Conservation (phyloP, 2,888 invertebrate species). For the Diarsia rubi region DNA sequence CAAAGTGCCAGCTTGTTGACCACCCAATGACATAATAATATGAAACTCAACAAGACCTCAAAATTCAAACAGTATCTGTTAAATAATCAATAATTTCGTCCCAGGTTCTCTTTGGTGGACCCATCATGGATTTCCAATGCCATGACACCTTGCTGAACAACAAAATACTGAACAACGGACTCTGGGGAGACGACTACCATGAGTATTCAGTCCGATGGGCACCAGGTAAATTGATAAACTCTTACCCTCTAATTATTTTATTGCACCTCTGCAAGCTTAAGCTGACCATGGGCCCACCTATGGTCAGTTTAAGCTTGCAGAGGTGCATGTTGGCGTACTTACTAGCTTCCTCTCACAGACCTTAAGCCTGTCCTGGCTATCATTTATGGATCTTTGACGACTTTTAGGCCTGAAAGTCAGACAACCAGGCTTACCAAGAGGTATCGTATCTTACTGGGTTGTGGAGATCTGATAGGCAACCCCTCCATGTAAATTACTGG, state of each 20-base stretch:
- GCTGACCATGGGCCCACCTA: neutral
- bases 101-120: slow-evolving; percentile 88
- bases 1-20: neutral
- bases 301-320: too few species aligned
- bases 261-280: neutral
- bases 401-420: too few species aligned
- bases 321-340: too few species aligned
- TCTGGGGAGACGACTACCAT: slow-evolving; percentile 92
- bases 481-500: too few species aligned
- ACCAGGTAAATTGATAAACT: slow-evolving; percentile 81
- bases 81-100: neutral
- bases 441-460: too few species aligned
- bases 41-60: too few species aligned
- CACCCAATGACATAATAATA: neutral
- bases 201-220: slow-evolving; percentile 93
- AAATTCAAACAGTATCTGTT: neutral
- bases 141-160: slow-evolving; percentile 76
- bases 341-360: too few species aligned
- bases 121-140: slow-evolving; percentile 82
- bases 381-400: too few species aligned
- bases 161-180: slow-evolving; percentile 65
- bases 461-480: too few species aligned
- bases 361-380: too few species aligned
- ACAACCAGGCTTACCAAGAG: too few species aligned
- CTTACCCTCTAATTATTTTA: too few species aligned